A percentile compares a stretch with the other conserved stretches of the same genome.
phyloP scores from a whole-genome alignment of 2,113 vertebrate genomes.

The Catharus fuscescens region DNA sequence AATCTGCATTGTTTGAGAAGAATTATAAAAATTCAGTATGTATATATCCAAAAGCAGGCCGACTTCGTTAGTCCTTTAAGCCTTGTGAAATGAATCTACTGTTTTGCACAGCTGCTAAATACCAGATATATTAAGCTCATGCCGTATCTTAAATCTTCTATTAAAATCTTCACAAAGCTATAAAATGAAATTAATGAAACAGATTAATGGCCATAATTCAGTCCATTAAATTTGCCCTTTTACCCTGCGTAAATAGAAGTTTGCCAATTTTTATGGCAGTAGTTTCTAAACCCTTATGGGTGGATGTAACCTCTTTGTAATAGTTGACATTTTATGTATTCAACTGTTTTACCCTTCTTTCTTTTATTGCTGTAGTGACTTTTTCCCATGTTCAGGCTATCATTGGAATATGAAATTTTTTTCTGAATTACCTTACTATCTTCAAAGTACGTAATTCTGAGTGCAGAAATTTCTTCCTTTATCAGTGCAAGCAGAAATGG shows the following conservation, averaged over 20 bases:
- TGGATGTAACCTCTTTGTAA: not conserved
- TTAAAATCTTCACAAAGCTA: not conserved
- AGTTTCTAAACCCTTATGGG: not conserved
- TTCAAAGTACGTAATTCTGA: not conserved
- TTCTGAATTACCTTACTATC: not conserved
- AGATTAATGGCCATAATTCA: not conserved
- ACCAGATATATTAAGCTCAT: not conserved
- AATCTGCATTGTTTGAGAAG: not conserved
- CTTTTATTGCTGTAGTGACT: not conserved
- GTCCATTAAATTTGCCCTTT: constrained; percentile 11
- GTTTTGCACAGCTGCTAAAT: not conserved
- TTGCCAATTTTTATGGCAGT: not conserved
- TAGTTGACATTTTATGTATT: not conserved
- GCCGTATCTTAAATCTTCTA: not conserved
- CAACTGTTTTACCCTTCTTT: not conserved
- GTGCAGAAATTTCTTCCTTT: not conserved
- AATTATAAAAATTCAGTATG: not conserved
- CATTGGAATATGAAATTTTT: not conserved
- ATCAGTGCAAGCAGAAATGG: not conserved
- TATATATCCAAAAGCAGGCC: not conserved
- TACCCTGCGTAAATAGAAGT: not conserved
- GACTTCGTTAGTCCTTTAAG: not conserved
- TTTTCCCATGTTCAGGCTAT: not conserved
- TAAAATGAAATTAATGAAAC: constrained; percentile 24
- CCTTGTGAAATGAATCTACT: not conserved